phyloP scores from a whole-genome alignment of 2,113 vertebrate species.

The Hypocryptadius cinnamomeus region DNA sequence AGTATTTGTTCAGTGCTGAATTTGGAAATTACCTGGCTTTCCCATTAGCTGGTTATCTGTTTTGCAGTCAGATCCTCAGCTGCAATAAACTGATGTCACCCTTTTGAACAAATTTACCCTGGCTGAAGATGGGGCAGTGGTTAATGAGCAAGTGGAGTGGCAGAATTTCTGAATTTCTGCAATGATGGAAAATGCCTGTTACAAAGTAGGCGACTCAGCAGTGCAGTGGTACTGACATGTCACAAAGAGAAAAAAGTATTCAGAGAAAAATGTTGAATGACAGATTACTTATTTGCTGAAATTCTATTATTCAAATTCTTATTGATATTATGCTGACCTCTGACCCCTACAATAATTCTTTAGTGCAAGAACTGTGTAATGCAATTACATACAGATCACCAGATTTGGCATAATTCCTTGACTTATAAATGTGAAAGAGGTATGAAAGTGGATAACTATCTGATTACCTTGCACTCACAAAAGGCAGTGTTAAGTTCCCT shows the following conservation, averaged over 20 bases:
- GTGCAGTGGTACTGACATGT: neutral
- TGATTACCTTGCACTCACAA: neutral
- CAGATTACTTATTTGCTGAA: neutral
- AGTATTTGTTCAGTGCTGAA: neutral
- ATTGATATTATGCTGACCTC: neutral
- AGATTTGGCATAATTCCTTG: neutral
- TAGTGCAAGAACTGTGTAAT: neutral
- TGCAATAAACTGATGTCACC: neutral
- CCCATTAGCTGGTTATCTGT: neutral
- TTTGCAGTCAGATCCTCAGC: neutral
- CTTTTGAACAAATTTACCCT: neutral
- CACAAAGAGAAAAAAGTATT: neutral
- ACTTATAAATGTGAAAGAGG: neutral
- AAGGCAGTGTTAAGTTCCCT: neutral
- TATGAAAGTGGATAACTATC: neutral
- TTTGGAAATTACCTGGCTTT: neutral
- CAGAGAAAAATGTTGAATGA: neutral
- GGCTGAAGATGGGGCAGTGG: neutral
- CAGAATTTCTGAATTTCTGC: neutral
- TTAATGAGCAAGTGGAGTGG: neutral
- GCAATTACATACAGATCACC: neutral
- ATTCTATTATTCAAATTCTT: neutral
- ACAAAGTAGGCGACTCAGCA: neutral
- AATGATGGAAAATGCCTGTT: neutral
- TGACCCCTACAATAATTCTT: neutral